A percentile compares a stretch with the other conserved stretches of the same genome.
phyloP scores from a whole-genome alignment of 2,113 vertebrate species.

The Sebastes fasciatus region DNA sequence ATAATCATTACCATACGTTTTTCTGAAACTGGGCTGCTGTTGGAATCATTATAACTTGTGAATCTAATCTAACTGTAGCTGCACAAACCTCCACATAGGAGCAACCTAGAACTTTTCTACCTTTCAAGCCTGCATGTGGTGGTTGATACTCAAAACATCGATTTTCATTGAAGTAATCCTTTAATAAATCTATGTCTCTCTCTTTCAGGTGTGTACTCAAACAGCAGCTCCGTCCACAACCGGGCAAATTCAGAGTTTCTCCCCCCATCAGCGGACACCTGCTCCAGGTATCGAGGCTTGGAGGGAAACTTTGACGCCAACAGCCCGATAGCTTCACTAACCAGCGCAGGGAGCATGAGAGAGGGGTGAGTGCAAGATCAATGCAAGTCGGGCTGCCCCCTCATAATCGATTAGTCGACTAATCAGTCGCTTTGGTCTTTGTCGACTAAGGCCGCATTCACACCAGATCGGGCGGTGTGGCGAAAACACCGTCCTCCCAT shows the following conservation, averaged over 20 bases:
- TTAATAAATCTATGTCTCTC: not conserved
- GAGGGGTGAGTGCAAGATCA: slow-evolving; percentile 65
- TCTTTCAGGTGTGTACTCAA: slow-evolving; percentile 69
- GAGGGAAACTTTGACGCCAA: slow-evolving; percentile 68
- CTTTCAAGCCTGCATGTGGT: not conserved
- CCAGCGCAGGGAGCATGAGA: slow-evolving; percentile 49
- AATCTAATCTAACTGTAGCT: not conserved
- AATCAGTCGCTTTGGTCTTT: too few species aligned
- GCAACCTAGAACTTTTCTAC: not conserved
- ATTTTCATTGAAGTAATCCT: not conserved
- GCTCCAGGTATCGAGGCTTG: slow-evolving; percentile 57
- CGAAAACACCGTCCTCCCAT: too few species aligned
- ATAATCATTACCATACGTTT: not conserved
- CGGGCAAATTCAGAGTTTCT: slow-evolving; percentile 54
- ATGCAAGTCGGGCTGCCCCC: not conserved
- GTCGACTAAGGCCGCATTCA: too few species aligned
- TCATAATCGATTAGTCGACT: too few species aligned
- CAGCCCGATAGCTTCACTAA: slow-evolving; percentile 56
- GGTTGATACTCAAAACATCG: not conserved
- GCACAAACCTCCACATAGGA: not conserved
- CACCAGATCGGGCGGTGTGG: too few species aligned
- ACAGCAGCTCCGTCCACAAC: slow-evolving; percentile 47
- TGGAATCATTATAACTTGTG: too few species aligned
- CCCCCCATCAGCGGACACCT: slow-evolving; percentile 54
- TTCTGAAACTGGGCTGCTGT: too few species aligned